These are phyloP conservation scores for Xestoiulus laeticollis DNA, from an alignment of 2,888 invertebrate species.

Conservation along the genomic window DNA sequence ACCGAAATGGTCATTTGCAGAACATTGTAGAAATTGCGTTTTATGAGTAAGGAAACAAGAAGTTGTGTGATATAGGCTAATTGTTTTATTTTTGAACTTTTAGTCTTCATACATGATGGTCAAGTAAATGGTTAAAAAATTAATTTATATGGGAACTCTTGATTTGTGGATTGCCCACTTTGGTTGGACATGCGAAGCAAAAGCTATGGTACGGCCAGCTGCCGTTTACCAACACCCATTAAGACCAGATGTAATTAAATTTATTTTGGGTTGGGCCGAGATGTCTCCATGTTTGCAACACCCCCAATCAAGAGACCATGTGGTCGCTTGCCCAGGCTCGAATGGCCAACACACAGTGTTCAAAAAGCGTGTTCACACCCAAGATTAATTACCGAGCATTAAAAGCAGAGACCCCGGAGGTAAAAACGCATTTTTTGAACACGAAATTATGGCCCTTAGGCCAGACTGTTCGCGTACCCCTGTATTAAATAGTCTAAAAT, in stretches of 20 bases:
- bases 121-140: too few species aligned
- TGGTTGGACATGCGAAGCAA: too few species aligned
- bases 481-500: conserved; percentile 2
- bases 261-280: conserved; percentile 1
- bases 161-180: too few species aligned
- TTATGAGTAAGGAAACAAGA: too few species aligned
- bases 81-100: too few species aligned
- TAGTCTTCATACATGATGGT: too few species aligned
- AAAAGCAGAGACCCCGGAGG: not conserved
- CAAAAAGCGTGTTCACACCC: conserved; percentile 1
- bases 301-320: not conserved
- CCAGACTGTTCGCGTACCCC: not conserved
- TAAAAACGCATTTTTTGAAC: not conserved
- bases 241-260: conserved; percentile 5
- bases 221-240: not conserved
- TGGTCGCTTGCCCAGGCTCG: not conserved
- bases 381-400: not conserved
- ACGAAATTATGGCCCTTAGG: not conserved
- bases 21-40: too few species aligned
- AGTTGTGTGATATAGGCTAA: too few species aligned
- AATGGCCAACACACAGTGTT: not conserved
- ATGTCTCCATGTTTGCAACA: not conserved
- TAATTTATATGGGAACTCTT: too few species aligned
- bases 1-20: too few species aligned
- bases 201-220: conserved; percentile 5